Evolutionary conservation across 2,113 vertebrate species (phyloP), one percentile per base, ranked within the genome.

Genomic region (Prochilodus magdalenae): DNA sequence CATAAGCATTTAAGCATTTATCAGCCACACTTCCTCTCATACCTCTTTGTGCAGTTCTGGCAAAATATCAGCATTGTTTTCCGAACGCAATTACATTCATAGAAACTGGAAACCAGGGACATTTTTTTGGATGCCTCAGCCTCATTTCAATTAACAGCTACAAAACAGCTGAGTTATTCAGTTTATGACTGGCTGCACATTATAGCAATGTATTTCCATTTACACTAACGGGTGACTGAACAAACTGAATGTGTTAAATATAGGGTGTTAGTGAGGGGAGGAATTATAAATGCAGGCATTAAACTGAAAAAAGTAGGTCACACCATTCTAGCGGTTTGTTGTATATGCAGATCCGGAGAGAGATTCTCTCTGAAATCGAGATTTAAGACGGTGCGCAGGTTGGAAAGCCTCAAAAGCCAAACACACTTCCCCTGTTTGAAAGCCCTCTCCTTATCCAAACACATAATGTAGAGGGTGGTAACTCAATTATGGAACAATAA

Each of bases 401-500:
- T 73, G 22, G 24, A 73, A 78, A 73, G 72, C 59, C 24, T 36
- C 20, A 30, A 29, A 49, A 83, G 57, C 69, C 59, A 65, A 83
- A 83, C 69, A 83, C 74, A 83, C 6, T 29, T 67, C 53, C 49
- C 20, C 30, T 73, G 67, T 29, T 22, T 78, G 24, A 79, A 79
- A 75, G 24, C 30, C 33, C 16, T 75, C 67, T 80, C 60, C 49
- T 53, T 75, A 73, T 20, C 63, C 65, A 75, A 80, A 81, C 59
- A 67, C 55, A 75, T 74, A 85, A 70, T 73, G 71, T 51, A 74
- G 72, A 77, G 70, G 20, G 49, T 57, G 29, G 60, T 74, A 80
- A 86, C 73, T 81, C 60, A 36, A 44, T 82, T 69, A 57, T 14
- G 80, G 44, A 22, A 24, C 62, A 81, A 79, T 85, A 65, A 65